These are phyloP conservation scores for Syngnathoides biaculeatus DNA, from an alignment of 2,113 vertebrate species.

Conservation along the genomic window DNA sequence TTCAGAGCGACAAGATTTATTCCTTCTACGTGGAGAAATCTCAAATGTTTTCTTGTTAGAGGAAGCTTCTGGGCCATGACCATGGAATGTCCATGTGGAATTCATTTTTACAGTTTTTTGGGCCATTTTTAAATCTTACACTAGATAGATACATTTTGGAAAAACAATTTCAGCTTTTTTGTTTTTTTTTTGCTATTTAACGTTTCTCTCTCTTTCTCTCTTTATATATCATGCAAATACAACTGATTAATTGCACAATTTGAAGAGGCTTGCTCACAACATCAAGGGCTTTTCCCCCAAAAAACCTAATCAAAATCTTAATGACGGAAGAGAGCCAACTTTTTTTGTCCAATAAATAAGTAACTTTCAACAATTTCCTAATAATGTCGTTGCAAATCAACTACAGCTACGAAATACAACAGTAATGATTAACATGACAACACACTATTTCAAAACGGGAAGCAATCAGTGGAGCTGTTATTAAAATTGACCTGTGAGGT, in stretches of 20 bases:
- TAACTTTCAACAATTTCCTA: neutral
- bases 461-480: neutral
- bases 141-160: neutral
- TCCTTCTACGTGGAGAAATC: conserved; percentile 33
- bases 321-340: neutral
- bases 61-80: conserved; percentile 2
- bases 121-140: neutral
- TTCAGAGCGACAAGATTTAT: conserved; percentile 38
- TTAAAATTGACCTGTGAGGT: neutral
- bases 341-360: too few relatives aligned
- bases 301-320: neutral
- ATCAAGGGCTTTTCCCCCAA: neutral
- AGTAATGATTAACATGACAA: neutral
- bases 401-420: neutral
- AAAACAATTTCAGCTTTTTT: neutral
- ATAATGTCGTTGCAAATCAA: neutral
- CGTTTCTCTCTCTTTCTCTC: neutral
- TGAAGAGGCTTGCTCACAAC: too few relatives aligned
- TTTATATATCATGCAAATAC: too few relatives aligned
- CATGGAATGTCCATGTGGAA: conserved; percentile 18
- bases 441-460: neutral
- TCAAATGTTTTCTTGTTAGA: conserved; percentile 27
- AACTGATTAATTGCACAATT: neutral
- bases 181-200: neutral
- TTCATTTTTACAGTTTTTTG: conserved; percentile 23